phyloP scores from a whole-genome alignment of 2,797 vertebrate species.

The Echeneis naucrates region DNA sequence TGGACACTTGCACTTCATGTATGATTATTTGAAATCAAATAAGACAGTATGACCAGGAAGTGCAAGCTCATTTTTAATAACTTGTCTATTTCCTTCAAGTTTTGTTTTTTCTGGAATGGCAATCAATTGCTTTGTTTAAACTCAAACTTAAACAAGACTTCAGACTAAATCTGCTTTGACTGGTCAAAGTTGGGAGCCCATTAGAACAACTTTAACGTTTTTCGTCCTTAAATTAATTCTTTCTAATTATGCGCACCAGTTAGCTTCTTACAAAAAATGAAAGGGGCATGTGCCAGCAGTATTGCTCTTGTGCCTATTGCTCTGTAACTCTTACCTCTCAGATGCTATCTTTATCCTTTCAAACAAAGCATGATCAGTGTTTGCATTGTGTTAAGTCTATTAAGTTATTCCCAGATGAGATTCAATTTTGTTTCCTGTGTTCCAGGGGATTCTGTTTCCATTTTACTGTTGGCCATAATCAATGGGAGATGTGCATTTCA shows the following conservation, averaged over 20 bases:
- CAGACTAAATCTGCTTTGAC: slow-evolving; percentile 31
- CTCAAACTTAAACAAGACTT: neutral
- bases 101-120: slow-evolving; percentile 19
- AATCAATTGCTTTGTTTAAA: too few species aligned
- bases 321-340: slow-evolving; percentile 89
- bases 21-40: slow-evolving; percentile 20
- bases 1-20: slow-evolving; percentile 25
- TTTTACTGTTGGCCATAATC: slow-evolving; percentile 41
- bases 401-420: slow-evolving; percentile 90
- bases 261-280: slow-evolving; percentile 2
- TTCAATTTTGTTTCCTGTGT: slow-evolving; percentile 98
- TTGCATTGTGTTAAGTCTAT: slow-evolving; percentile 89
- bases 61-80: slow-evolving; percentile 54
- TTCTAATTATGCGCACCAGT: slow-evolving; percentile 13
- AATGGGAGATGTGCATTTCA: slow-evolving; percentile 44
- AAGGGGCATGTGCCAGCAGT: slow-evolving; percentile 90
- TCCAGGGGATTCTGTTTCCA: slow-evolving; percentile 76
- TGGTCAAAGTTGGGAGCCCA: slow-evolving; percentile 4
- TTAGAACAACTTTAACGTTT: neutral
- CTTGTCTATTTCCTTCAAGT: slow-evolving; percentile 25
- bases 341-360: slow-evolving; percentile 86
- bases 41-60: slow-evolving; percentile 47
- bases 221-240: neutral
- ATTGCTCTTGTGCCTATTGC: slow-evolving; percentile 88
- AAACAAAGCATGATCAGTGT: slow-evolving; percentile 95